Conservation (phyloP, 2,888 invertebrate genomes). For the Drosophila antonietae region DNA sequence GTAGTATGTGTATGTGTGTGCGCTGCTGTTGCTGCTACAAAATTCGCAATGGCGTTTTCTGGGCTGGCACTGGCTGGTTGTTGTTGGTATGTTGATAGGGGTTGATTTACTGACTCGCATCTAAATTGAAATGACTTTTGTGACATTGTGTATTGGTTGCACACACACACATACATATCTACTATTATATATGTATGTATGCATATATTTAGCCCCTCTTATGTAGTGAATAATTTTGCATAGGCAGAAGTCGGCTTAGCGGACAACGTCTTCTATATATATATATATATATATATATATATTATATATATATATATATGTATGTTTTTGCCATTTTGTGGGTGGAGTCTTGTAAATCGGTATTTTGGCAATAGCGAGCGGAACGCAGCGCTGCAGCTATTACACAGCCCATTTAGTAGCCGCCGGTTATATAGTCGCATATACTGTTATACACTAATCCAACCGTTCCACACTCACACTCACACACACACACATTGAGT, state of each 20-base stretch:
- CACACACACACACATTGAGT: slow-evolving; percentile 6
- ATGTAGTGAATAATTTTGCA: slow-evolving; percentile 4
- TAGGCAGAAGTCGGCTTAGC: slow-evolving; percentile 28
- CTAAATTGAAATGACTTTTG: slow-evolving; percentile 84
- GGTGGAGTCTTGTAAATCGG: slow-evolving; percentile 75
- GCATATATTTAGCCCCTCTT: neutral
- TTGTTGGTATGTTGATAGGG: slow-evolving; percentile 82
- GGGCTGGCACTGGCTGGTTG: slow-evolving; percentile 65
- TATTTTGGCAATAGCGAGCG: slow-evolving; percentile 17
- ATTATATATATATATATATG: too few relatives aligned
- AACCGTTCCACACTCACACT: neutral
- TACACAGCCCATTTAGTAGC: slow-evolving; percentile 64
- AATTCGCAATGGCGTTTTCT: slow-evolving; percentile 73
- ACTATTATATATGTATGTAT: neutral
- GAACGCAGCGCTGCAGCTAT: slow-evolving; percentile 31
- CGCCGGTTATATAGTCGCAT: slow-evolving; percentile 40
- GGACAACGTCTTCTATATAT: slow-evolving; percentile 48
- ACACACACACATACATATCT: slow-evolving; percentile 31
- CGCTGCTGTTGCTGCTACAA: slow-evolving; percentile 23
- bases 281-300: too few relatives aligned
- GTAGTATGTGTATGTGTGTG: slow-evolving; percentile 28
- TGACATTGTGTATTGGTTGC: slow-evolving; percentile 74
- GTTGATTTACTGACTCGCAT: slow-evolving; percentile 85
- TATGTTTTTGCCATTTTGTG: slow-evolving; percentile 45
- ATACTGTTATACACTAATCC: slow-evolving; percentile 11